Evolutionary conservation across 2,888 invertebrate genomes (phyloP), one percentile per base, ranked within the genome.

Genomic region (Apodemia zela): DNA sequence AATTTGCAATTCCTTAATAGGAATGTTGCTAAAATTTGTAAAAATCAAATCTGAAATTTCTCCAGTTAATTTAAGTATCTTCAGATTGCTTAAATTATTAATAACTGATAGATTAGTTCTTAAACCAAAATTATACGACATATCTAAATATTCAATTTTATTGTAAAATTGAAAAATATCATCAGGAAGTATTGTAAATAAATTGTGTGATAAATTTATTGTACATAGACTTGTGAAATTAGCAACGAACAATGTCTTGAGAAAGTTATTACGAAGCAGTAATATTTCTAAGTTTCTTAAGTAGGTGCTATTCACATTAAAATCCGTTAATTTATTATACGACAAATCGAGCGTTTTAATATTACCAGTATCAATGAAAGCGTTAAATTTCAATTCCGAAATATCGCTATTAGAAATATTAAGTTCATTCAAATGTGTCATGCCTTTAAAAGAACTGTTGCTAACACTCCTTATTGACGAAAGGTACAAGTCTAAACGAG

Each of bases 111-210:
- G 47, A 47, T 47, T 47, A 17, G 17, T 8, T 17, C n/a, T 17
- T 47, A 47, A 47, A 47, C 17, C 47, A 47, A 47, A 47, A 47
- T 47, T 47, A 47, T 47, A 17, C 17, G 17, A 47, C 42, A 42
- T 42, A 6, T 42, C 15, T 42, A 42, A n/a, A 42, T 42, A n/a
- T 42, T 6, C 5, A 6, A 42, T 42, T n/a, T 42, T 15, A 15
- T 42, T 42, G 42, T 15, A 6, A 6, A 42, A 42, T n/a, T 42
- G 42, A 15, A 42, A 42, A 15, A 42, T 15, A 42, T 15, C 15
- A 42, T 42, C 15, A 42, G 42, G 15, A 15, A 42, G 42, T 42
- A n/a, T 6, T 15, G 15, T 42, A 5, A 42, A 15, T 6, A n/a
- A 15, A 15, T 42, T 42, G 6, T 42, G 42, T 42, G 42, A 42